A percentile compares a stretch with the other conserved stretches of the same genome.
These are phyloP conservation scores for Protobothrops flavoviridis DNA, from an alignment of 2,113 vertebrate species.

Conservation along the genomic window DNA sequence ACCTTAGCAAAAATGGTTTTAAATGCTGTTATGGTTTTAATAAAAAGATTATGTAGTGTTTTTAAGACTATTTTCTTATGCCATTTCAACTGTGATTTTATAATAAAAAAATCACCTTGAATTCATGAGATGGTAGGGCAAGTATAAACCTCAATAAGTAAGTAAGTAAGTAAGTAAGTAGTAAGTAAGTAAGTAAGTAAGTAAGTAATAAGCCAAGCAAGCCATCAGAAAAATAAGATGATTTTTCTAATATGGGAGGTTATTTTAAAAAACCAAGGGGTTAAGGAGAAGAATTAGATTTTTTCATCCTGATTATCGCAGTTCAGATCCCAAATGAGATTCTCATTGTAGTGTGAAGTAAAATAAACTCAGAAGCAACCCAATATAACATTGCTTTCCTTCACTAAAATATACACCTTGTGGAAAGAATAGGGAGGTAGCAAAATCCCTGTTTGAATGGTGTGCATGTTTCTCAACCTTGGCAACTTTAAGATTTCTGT, in stretches of 20 bases:
- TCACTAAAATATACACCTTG: neutral
- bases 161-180: no score
- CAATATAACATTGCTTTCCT: neutral
- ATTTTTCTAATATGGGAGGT: neutral
- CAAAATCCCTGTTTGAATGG: neutral
- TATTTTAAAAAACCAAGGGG: neutral
- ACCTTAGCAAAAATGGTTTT: neutral
- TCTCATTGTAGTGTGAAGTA: neutral
- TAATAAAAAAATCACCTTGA: neutral
- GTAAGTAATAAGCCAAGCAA: no score
- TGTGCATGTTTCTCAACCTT: neutral
- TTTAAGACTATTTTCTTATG: neutral
- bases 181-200: no score
- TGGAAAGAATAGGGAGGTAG: neutral
- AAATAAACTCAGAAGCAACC: neutral
- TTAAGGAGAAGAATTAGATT: neutral
- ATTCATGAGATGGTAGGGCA: neutral
- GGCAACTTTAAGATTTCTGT: neutral
- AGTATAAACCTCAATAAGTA: neutral
- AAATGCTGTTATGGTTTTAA: neutral
- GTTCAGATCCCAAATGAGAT: neutral
- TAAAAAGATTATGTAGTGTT: neutral
- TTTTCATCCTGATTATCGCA: neutral
- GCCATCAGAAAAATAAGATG: neutral
- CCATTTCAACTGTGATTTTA: neutral